Percentiles rank a stretch among this genome's conserved stretches.
phyloP scores from a whole-genome alignment of 37 sponge, comb jelly and placozoan species.

The Axinella damicornis region DNA sequence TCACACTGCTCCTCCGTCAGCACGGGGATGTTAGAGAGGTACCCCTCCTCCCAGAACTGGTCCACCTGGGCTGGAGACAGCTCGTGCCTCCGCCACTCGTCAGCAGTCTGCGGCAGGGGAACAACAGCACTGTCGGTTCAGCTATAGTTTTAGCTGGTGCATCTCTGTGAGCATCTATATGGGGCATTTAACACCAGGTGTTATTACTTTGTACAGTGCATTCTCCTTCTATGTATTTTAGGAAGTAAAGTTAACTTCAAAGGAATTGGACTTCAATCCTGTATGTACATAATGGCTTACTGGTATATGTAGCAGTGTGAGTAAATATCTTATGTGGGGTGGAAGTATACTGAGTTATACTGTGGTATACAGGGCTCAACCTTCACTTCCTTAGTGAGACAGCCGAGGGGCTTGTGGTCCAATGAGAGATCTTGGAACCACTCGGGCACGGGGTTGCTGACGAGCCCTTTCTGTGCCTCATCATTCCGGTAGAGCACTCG shows the following conservation, averaged over 20 bases:
- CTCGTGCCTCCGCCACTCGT: constrained; percentile 36
- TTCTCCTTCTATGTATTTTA: too few species aligned
- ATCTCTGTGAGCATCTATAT: too few species aligned
- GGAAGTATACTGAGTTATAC: too few species aligned
- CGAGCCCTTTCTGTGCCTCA: constrained; percentile 32
- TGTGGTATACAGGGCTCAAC: not conserved
- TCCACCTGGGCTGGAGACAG: constrained; percentile 58
- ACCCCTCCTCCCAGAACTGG: constrained; percentile 63
- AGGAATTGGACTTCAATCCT: too few species aligned
- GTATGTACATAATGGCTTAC: too few species aligned
- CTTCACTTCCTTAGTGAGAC: constrained; percentile 4
- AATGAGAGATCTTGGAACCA: constrained; percentile 56
- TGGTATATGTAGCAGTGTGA: too few species aligned
- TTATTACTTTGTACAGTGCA: too few species aligned
- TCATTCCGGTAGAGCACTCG: constrained; percentile 27
- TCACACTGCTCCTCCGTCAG: constrained; percentile 66
- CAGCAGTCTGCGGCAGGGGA: constrained; percentile 6
- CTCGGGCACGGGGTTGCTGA: constrained; percentile 22
- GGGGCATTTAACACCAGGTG: too few species aligned
- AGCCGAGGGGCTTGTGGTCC: constrained; percentile 46
- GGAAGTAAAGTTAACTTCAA: too few species aligned
- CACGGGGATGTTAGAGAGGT: constrained; percentile 63
- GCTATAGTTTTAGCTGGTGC: too few species aligned
- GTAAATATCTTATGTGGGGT: too few species aligned
- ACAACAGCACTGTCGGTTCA: too few species aligned